Evolutionary conservation across 1,140 invertebrate species (phyloP).

Genomic region (Lutraria rhynchaena): DNA sequence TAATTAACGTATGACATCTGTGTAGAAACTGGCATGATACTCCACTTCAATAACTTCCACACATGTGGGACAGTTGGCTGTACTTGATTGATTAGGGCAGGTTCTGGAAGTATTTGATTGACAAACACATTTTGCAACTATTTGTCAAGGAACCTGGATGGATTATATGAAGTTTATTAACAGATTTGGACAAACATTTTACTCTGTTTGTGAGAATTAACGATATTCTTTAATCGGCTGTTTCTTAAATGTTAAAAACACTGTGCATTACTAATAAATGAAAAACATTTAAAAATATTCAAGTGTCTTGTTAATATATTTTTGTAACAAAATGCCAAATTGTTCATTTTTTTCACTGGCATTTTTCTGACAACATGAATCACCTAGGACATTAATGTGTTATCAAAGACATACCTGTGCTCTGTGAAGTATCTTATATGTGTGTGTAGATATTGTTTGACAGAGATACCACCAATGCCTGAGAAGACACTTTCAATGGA

Average conservation of each 20-base stretch:
- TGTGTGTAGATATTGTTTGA: not conserved
- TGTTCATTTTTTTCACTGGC: too few relatives aligned
- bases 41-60: constrained; percentile 8
- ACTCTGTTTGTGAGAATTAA: too few relatives aligned
- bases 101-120: constrained; percentile 39
- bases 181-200: too few relatives aligned
- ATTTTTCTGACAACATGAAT: too few relatives aligned
- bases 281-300: too few relatives aligned
- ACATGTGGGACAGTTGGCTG: constrained; percentile 52
- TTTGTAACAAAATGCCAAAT: too few relatives aligned
- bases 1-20: constrained; percentile 53
- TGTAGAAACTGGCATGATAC: constrained; percentile 9
- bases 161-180: constrained; percentile 2
- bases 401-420: not conserved
- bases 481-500: constrained; percentile 47
- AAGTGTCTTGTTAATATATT: too few relatives aligned
- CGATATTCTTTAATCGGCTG: too few relatives aligned
- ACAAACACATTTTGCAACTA: constrained; percentile 22
- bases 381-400: not conserved
- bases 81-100: constrained; percentile 51
- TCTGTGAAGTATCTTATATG: not conserved
- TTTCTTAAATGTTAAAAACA: too few relatives aligned
- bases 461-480: constrained; percentile 27
- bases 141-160: constrained; percentile 42
- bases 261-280: too few relatives aligned